Evolutionary conservation across 1,140 invertebrate genomes (phyloP), one percentile per base, ranked within the genome.

Genomic region (Cydia pomonella): DNA sequence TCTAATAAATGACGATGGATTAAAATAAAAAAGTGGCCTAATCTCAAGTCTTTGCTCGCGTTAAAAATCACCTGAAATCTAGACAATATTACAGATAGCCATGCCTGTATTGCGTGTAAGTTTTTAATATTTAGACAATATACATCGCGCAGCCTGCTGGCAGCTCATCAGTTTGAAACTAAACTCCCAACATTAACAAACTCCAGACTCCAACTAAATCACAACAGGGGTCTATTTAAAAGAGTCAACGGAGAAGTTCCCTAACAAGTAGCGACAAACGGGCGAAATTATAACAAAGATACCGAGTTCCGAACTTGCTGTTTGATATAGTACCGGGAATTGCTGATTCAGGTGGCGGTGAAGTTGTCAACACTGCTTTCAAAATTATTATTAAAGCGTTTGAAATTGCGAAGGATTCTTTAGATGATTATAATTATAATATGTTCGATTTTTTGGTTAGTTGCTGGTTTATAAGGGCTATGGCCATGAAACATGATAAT

Each of bases 231-330:
- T 69, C 64, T 38, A 69, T 69, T 69, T 69, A 38, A 69, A 69
- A 69, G 64, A 69, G 29, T 29, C 27, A 38, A 23, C 33, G 64
- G 64, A 10, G 23, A 66, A 66, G n/a, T 38, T 69, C 18, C 27
- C 21, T 69, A 69, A 69, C 64, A 33, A 69, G 64, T 33, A 25
- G 29, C 64, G 64, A 66, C 63, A 66, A 69, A 69, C 64, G 27
- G 25, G 29, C 29, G 13, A 41, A 69, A 69, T 69, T 41, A 69
- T 69, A 69, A 69, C 64, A 69, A 69, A 69, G 64, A 69, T 69
- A 69, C 29, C 29, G 29, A 69, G 27, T 69, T 69, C 29, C 3
- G 3, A 69, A 69, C 64, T 69, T 23, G 27, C 29, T 21, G 64
- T 59, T 59, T 59, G 53, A 59, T 59, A 69, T 38, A 50, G n/a